Evolutionary conservation across 2,113 vertebrate genomes (phyloP).

Genomic region (Pelodiscus sinensis): DNA sequence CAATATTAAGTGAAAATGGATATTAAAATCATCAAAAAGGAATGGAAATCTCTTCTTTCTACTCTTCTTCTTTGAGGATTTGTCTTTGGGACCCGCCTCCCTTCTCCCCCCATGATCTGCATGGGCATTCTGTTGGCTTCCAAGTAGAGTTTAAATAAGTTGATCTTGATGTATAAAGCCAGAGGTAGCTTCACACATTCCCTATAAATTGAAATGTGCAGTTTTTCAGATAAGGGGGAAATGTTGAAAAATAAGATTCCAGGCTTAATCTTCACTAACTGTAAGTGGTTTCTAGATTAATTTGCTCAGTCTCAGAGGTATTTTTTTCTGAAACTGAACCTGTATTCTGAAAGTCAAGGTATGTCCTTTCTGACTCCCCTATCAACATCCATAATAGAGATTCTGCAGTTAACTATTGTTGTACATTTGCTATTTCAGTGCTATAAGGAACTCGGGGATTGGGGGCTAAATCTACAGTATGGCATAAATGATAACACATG

Average conservation of each 20-base stretch:
- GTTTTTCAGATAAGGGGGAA: neutral
- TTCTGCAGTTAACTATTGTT: neutral
- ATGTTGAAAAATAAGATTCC: neutral
- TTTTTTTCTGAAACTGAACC: neutral
- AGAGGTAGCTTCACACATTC: neutral
- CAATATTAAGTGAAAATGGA: slow-evolving; percentile 44
- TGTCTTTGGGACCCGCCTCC: neutral
- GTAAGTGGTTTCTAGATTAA: neutral
- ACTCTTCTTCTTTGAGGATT: neutral
- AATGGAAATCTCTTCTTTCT: neutral
- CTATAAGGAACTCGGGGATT: neutral
- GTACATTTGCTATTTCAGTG: neutral
- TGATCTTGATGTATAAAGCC: neutral
- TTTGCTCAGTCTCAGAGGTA: neutral
- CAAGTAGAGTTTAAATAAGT: neutral
- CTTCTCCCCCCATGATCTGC: neutral
- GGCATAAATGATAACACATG: neutral
- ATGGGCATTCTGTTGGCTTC: neutral
- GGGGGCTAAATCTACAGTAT: neutral
- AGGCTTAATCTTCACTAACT: neutral
- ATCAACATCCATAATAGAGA: neutral
- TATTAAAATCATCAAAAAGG: slow-evolving; percentile 14
- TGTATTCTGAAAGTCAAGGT: neutral
- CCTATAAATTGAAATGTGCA: neutral
- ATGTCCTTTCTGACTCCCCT: neutral